Evolutionary conservation across 2,888 invertebrate genomes (phyloP).

Genomic region (Xestoiulus laeticollis): DNA sequence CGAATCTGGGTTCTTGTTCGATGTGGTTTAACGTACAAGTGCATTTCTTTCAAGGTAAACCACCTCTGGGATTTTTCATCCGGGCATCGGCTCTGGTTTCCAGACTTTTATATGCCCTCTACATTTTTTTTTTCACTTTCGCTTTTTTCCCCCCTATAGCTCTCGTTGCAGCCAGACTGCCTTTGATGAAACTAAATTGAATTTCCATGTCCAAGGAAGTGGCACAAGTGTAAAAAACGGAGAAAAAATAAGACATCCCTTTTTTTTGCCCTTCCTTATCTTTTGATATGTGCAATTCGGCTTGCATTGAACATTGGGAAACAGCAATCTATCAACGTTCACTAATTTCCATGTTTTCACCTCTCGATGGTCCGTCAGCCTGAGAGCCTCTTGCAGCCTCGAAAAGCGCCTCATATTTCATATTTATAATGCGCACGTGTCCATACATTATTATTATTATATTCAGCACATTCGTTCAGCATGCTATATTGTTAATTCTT

Average conservation of each 20-base stretch:
- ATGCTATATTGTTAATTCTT: slow-evolving; percentile 5
- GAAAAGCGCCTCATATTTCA: neutral
- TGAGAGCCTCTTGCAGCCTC: neutral
- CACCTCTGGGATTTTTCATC: slow-evolving; percentile 32
- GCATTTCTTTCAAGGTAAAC: slow-evolving; percentile 28
- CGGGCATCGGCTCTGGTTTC: slow-evolving; percentile 3
- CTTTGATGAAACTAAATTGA: slow-evolving; percentile 37
- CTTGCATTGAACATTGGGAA: neutral
- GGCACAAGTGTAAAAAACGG: neutral
- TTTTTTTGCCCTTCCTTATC: slow-evolving; percentile 3
- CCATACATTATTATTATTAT: slow-evolving; percentile 18
- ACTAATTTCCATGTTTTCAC: neutral
- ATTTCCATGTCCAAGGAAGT: slow-evolving; percentile 31
- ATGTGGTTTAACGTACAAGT: slow-evolving; percentile 33
- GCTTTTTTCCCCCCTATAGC: neutral
- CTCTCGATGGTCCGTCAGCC: neutral
- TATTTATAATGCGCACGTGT: slow-evolving; percentile 30
- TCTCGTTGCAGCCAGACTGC: neutral
- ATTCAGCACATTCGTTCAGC: slow-evolving; percentile 15
- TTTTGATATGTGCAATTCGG: slow-evolving; percentile 15
- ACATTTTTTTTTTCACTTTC: neutral
- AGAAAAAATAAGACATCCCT: neutral
- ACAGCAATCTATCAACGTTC: slow-evolving; percentile 7
- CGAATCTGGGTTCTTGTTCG: slow-evolving; percentile 27
- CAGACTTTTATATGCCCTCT: slow-evolving; percentile 14